Evolutionary conservation across 2,888 invertebrate species (phyloP), one percentile per base, ranked within the genome.

Genomic region (Callyntrura guangdongensis): DNA sequence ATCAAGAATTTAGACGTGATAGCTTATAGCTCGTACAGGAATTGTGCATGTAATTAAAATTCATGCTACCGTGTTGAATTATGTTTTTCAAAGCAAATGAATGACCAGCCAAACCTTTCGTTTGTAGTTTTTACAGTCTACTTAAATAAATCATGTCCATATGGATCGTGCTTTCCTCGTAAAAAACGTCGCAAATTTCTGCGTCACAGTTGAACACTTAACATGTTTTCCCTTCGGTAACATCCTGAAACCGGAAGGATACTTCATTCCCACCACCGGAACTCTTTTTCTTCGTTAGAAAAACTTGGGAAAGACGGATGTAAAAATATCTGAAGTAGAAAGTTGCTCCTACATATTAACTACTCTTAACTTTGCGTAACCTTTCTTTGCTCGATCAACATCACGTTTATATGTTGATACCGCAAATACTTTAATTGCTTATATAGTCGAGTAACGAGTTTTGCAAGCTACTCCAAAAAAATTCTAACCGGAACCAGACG

Each of bases 241-340:
- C 77, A 77, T 56, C 86, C 86, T 74, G 77, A 86, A 59, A 64
- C 61, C 77, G 86, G 86, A 86, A 77, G 86, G 47, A 86, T 47
- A 47, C 49, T 47, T 47, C 47, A 72, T 56, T 25, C 36, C 17
- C 27, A 59, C 79, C n/a, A 64, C 81, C 59, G 36, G 56, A 27
- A 12, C 25, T 56, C 56, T 36, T 77, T 36, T 77, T 77, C n/a
- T 77, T 77, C 36, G 20, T 20, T 36, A 47, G 36, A 36, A 59
- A 14, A 59, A 59, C 17, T 59, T 59, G 14, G 59, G 8, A 59
- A n/a, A 17, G n/a, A n/a, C 59, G 14, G 4, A 59, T n/a, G 74
- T 36, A 74, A 36, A 74, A 74, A 17, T 5, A 74, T 47, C 17
- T 74, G 6, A 47, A 27, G 27, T 9, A 69, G 47, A 27, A 74